Base-by-base conservation (phyloP, 2,113 vertebrate genomes). In the Anas platyrhynchos region DNA sequence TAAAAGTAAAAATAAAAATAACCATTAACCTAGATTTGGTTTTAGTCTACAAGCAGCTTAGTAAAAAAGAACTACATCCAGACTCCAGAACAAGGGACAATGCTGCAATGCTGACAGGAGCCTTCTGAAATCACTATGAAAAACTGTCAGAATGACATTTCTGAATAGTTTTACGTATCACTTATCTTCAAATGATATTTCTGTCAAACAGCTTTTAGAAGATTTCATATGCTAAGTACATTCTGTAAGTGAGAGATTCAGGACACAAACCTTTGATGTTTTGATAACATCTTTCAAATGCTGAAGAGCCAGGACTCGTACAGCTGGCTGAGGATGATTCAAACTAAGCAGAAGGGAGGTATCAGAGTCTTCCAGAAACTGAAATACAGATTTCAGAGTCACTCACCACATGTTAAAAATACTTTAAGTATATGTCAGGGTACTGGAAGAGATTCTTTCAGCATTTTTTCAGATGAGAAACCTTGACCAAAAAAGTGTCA, bases 321-420 rank as follows among this genome's bases (percentile, higher is more conserved):
- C 98, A 6, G 98, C 96, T 11, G 98, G 96, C 94, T 98, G 98
- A 21, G 99, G 99, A 92, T 99, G 99, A 91, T 99, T 99, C 92
- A 99, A 98, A 79, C 99, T 99, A 68, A 99, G 99, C 44, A 99
- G 92, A 93, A 99, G 97, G 18, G 99, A 99, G 12, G 99, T 99
- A 95, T 99, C 98, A 8, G 98, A 99, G 91, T 99, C 98, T 74
- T 98, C 98, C 86, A 99, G 82, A 91, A 99, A 98, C 99, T 99
- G 77, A 9, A 97, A 82, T 29, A 90, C 18, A 96, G 26, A 91
- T 92, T 73, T 86, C 34, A 97, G 4, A 95, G 78, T 93, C 52
- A 97, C 16, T 54, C 55, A 81, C 4, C 54, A 43, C 48, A 73
- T 16, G 44, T 56, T 82, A 46, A 75, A 91, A 91, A 83, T 48